Conservation (phyloP, 2,888 invertebrate genomes). For the Seira ritae region DNA sequence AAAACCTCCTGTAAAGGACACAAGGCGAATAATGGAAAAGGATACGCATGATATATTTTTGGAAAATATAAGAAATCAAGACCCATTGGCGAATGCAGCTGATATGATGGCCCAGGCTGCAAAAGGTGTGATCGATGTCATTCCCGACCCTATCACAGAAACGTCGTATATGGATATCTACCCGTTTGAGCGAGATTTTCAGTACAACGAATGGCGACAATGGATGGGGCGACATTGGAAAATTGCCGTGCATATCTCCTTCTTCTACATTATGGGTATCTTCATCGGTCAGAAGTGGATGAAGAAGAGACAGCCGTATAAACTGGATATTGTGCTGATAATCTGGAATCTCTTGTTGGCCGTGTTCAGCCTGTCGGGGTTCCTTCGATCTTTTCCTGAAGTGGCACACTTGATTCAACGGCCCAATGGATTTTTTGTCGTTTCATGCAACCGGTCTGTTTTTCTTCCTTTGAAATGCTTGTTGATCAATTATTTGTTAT, state of each 20-base stretch:
- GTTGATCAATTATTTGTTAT: not conserved
- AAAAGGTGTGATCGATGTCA: conserved; percentile 38
- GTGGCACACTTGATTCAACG: conserved; percentile 87
- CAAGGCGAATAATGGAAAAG: conserved; percentile 53
- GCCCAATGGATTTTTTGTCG: conserved; percentile 95
- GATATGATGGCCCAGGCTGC: conserved; percentile 27
- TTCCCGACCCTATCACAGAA: conserved; percentile 59
- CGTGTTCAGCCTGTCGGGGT: conserved; percentile 95
- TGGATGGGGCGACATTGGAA: conserved; percentile 68
- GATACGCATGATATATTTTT: conserved; percentile 39
- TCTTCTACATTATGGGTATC: conserved; percentile 94
- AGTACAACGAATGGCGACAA: conserved; percentile 64
- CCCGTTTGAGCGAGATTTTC: conserved; percentile 62
- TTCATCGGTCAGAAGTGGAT: conserved; percentile 96
- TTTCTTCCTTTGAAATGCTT: conserved; percentile 15
- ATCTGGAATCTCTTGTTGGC: conserved; percentile 96
- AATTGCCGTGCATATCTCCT: conserved; percentile 78
- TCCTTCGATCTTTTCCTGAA: conserved; percentile 94
- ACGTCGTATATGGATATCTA: conserved; percentile 61
- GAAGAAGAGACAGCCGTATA: conserved; percentile 92
- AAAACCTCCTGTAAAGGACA: no score
- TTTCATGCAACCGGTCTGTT: conserved; percentile 90
- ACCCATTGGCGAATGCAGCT: conserved; percentile 24
- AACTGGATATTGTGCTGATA: conserved; percentile 89
- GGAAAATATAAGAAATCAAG: conserved; percentile 46